Evolutionary conservation across 1,140 invertebrate genomes (phyloP), one percentile per base, ranked within the genome.

Genomic region (Conopomorpha cramerella): DNA sequence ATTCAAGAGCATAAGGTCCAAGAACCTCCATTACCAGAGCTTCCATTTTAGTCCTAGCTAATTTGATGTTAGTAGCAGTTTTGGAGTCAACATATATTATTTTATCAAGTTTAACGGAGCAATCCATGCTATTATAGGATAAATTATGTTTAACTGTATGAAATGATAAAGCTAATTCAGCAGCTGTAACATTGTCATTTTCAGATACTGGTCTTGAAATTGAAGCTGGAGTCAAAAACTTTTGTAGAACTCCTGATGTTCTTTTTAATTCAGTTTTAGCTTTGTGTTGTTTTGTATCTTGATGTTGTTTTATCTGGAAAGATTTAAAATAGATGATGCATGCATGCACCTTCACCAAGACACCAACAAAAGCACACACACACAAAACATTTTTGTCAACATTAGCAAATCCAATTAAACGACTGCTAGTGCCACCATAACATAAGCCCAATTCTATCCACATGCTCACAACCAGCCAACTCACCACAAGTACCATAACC

Each of bases 121-220:
- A n/a, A n/a, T n/a, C n/a, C n/a, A n/a, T n/a, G n/a, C n/a, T n/a
- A n/a, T n/a, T n/a, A n/a, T n/a, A n/a, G n/a, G n/a, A n/a, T n/a
- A n/a, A n/a, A n/a, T n/a, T n/a, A n/a, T n/a, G n/a, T n/a, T 30
- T 30, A 10, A 30, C 28, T 30, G 28, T 30, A 13, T 30, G 28
- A 30, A 30, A 30, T 30, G 28, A 10, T 30, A 13, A 13, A 30
- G 28, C 8, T 13, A 30, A 30, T 30, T 30, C 28, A 30, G 28
- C 28, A 30, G 28, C 28, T 30, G 28, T 30, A 30, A 30, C 12
- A 30, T 30, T 30, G 28, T 30, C 28, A 30, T 30, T 30, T 30
- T 30, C 28, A 30, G 28, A 30, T 30, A 8, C 28, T 30, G 28
- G 12, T 10, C 28, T 30, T 30, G 28, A 10, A 13, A 12, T 30